These are phyloP conservation scores for Diorhabda carinulata DNA, from an alignment of 1,140 invertebrate species.

Conservation along the genomic window DNA sequence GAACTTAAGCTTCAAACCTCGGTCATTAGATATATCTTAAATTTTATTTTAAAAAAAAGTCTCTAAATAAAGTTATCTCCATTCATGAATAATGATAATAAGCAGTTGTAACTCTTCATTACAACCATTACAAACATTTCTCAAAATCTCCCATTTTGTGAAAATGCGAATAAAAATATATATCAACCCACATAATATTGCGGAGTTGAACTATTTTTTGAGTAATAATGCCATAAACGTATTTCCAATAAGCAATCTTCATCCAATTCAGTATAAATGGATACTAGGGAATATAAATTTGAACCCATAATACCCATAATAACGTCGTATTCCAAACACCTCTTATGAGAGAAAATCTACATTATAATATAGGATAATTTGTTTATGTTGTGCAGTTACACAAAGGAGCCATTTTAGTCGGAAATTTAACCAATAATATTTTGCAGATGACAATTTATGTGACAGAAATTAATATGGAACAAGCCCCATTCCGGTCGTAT, in stretches of 20 bases:
- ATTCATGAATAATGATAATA: no score
- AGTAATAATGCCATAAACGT: no score
- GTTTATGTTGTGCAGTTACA: slow-evolving; percentile 14
- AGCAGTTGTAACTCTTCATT: no score
- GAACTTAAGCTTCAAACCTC: no score
- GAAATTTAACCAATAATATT: slow-evolving; percentile 16
- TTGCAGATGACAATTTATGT: slow-evolving; percentile 19
- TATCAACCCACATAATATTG: no score
- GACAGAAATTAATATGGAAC: slow-evolving; percentile 16
- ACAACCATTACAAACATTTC: no score
- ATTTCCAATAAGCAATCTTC: not conserved
- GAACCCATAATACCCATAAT: slow-evolving; percentile 7
- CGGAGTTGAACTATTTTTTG: no score
- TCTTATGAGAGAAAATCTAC: slow-evolving; percentile 12
- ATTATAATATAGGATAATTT: slow-evolving; percentile 15
- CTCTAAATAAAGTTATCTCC: no score
- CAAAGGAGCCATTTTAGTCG: slow-evolving; percentile 19
- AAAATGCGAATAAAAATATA: no score
- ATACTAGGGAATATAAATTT: slow-evolving; percentile 4
- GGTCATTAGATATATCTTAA: no score
- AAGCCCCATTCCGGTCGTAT: slow-evolving; percentile 16
- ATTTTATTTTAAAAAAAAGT: no score
- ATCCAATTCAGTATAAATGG: not conserved
- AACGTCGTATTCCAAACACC: slow-evolving; percentile 7
- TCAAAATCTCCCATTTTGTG: no score